phyloP scores from a whole-genome alignment of 1,140 invertebrate species.

The Patella vulgata region DNA sequence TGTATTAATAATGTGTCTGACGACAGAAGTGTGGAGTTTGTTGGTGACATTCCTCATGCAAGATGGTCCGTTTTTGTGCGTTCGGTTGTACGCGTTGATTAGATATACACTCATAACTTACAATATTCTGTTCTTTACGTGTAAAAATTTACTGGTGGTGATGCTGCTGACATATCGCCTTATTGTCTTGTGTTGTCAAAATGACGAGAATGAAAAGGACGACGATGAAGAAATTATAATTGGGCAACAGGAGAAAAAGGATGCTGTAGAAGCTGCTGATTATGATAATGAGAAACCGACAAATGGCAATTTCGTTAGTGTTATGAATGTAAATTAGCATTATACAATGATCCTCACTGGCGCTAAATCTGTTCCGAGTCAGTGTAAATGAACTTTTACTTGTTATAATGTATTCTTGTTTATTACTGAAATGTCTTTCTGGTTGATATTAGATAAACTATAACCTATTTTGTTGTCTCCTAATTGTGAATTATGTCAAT shows the following conservation, averaged over 20 bases:
- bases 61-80: conserved; percentile 85
- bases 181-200: conserved; percentile 13
- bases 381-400: too few species aligned
- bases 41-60: conserved; percentile 67
- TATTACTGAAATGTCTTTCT: too few species aligned
- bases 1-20: conserved; percentile 21
- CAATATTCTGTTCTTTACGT: conserved; percentile 90
- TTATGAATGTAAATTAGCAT: too few species aligned
- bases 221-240: conserved; percentile 6
- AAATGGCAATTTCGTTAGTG: too few species aligned
- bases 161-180: conserved; percentile 68
- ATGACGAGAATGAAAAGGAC: not conserved
- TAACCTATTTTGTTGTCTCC: too few species aligned
- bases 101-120: conserved; percentile 88
- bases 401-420: too few species aligned
- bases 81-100: conserved; percentile 81
- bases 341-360: too few species aligned
- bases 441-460: too few species aligned
- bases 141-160: conserved; percentile 86
- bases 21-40: conserved; percentile 81
- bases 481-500: too few species aligned
- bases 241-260: not conserved
- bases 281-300: conserved; percentile 2
- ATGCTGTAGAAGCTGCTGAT: not conserved
- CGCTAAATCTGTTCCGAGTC: too few species aligned